Base-by-base conservation (phyloP, 1,140 invertebrate genomes). In the Macrobrachium rosenbergii region DNA sequence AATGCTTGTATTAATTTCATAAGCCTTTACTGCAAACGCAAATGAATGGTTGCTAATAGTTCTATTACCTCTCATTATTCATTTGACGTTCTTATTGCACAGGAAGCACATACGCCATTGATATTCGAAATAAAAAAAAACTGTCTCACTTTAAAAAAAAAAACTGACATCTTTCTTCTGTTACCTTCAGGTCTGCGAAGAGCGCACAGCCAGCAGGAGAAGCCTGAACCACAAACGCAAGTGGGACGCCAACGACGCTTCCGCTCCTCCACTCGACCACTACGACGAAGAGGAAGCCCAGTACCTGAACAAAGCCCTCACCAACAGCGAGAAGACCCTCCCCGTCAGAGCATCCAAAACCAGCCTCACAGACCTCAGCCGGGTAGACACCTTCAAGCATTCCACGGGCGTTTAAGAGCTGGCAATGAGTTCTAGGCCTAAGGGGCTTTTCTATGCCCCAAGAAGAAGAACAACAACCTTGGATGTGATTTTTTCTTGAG, bases 241-340 rank as follows among this genome's bases (percentile, higher is more conserved):
- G 62, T 77, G 73, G 83, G 73, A 63, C 12, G 21, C 73, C 11
- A 23, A 72, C 69, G 67, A 72, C 17, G 77, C 77, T 59, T 72
- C 85, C 16, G 77, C 85, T 11, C 64, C 85, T 2, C 85, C 85
- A 12, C 78, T 80, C 17, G 59, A 73, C 78, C 19, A 80, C 64
- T 87, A 87, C 69, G 85, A 87, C n/a, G 85, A 87, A 28, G 85
- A 87, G 78, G 85, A 87, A 23, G 69, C 78, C 58, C 85, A 81
- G 69, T 87, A 81, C 78, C 78, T 87, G n/a, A 87, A 87, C 85
- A 69, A 87, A 16, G 85, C 78, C 69, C 69, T 87, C 23, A 81
- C 78, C 78, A 80, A 82, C 78, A 87, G 78, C 85, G 79, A 87
- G 12, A 87, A 87, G 59, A 81, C 79, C 23, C 60, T 76, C 19